phyloP scores from a whole-genome alignment of 2,113 vertebrate species.

The Piprites chloris region DNA sequence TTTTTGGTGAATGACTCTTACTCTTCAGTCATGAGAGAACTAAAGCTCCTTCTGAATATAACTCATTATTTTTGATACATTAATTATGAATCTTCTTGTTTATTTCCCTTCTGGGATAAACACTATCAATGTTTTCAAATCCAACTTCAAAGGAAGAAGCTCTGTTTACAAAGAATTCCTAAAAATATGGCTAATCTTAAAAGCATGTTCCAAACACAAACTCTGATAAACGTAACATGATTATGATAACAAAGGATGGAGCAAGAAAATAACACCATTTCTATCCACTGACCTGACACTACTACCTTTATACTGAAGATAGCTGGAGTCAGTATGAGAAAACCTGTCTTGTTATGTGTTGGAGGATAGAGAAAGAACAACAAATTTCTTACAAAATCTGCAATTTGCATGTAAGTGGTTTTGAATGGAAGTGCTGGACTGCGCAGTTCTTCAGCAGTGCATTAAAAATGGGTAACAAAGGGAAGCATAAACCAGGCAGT shows the following conservation, averaged over 20 bases:
- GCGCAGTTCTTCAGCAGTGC: background rate
- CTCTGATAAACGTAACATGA: background rate
- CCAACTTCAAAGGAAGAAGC: constrained; percentile 36
- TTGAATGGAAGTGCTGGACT: background rate
- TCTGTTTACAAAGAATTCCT: constrained; percentile 4
- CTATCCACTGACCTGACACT: background rate
- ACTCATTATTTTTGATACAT: constrained; percentile 33
- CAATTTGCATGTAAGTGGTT: background rate
- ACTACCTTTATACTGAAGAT: background rate
- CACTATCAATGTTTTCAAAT: constrained; percentile 34
- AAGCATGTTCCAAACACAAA: background rate
- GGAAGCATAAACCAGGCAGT: background rate
- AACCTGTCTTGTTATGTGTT: background rate
- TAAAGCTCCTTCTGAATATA: background rate
- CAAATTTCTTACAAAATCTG: background rate
- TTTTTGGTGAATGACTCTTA: background rate
- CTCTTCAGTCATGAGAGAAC: background rate
- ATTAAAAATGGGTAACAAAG: background rate
- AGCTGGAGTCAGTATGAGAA: background rate
- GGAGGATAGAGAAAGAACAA: background rate
- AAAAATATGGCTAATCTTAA: background rate
- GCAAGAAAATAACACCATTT: background rate
- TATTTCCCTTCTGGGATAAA: constrained; percentile 61
- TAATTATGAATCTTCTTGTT: constrained; percentile 50
- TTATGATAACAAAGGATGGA: background rate